Conservation (phyloP, 1,140 invertebrate genomes). For the Saccostrea echinata region DNA sequence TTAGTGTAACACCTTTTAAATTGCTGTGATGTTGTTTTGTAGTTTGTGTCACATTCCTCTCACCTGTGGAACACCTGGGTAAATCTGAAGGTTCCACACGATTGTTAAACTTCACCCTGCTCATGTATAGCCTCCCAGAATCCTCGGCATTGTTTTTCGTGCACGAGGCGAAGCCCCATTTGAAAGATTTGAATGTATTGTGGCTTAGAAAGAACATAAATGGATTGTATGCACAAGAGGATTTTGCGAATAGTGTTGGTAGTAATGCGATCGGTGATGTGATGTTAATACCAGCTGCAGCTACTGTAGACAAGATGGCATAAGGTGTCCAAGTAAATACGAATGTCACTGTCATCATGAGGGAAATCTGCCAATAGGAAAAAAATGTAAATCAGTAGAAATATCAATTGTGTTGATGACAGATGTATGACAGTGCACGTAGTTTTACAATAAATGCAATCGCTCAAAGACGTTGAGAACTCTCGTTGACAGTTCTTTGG, state of each 20-base stretch:
- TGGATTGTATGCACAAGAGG: constrained; percentile 50
- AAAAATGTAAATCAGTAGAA: neutral
- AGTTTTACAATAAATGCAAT: no score
- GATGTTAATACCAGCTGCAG: neutral
- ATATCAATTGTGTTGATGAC: no score
- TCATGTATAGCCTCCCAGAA: neutral
- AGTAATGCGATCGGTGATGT: neutral
- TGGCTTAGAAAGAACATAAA: constrained; percentile 46
- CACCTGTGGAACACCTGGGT: no score
- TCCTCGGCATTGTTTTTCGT: neutral
- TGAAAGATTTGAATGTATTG: constrained; percentile 20
- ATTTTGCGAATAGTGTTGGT: constrained; percentile 49
- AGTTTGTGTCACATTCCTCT: neutral
- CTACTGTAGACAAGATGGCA: constrained; percentile 17
- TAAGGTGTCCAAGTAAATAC: constrained; percentile 40
- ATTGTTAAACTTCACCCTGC: neutral
- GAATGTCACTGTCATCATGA: constrained; percentile 41
- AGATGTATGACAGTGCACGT: no score
- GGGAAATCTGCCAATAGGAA: constrained; percentile 22
- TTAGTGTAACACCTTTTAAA: neutral
- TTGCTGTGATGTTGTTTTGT: neutral
- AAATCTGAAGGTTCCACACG: neutral
- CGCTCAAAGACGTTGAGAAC: no score
- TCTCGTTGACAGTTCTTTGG: no score
- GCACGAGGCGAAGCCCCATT: neutral